A percentile compares a stretch with the other conserved stretches of the same genome.
phyloP scores from a whole-genome alignment of 2,113 vertebrate species.

The Pipa parva region DNA sequence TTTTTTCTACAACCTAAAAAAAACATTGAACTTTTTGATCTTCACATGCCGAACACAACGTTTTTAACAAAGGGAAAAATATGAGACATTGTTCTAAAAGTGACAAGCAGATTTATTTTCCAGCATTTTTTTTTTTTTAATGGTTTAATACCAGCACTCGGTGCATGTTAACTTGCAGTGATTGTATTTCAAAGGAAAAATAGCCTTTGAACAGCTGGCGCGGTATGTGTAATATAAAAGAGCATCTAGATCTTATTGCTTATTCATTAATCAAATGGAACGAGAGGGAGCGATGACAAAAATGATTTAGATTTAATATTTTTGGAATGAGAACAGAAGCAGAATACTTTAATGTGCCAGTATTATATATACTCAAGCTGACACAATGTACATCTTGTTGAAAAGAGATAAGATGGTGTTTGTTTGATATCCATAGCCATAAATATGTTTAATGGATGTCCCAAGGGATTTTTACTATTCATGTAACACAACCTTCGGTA shows the following conservation, averaged over 20 bases:
- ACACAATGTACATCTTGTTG: no score
- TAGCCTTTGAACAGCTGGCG: background rate
- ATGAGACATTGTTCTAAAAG: constrained; percentile 3
- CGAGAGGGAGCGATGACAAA: constrained; percentile 3
- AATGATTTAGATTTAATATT: constrained; percentile 14
- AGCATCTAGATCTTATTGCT: background rate
- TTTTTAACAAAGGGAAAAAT: background rate
- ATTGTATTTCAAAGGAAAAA: constrained; percentile 20
- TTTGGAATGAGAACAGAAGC: no score
- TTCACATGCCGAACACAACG: constrained; percentile 28
- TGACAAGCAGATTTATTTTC: constrained; percentile 32
- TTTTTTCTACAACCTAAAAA: background rate
- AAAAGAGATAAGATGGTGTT: no score
- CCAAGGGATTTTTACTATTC: no score
- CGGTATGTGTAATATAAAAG: background rate
- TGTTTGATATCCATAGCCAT: no score
- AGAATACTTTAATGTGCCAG: no score
- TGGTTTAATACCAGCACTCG: background rate
- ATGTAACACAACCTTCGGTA: no score
- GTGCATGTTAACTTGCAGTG: constrained; percentile 7
- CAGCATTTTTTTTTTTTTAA: background rate
- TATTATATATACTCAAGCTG: no score
- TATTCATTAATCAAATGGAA: constrained; percentile 13
- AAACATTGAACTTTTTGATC: constrained; percentile 15
- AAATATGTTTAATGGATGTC: no score